Conservation (phyloP, 1,140 invertebrate species). For the Eumeta japonica region DNA sequence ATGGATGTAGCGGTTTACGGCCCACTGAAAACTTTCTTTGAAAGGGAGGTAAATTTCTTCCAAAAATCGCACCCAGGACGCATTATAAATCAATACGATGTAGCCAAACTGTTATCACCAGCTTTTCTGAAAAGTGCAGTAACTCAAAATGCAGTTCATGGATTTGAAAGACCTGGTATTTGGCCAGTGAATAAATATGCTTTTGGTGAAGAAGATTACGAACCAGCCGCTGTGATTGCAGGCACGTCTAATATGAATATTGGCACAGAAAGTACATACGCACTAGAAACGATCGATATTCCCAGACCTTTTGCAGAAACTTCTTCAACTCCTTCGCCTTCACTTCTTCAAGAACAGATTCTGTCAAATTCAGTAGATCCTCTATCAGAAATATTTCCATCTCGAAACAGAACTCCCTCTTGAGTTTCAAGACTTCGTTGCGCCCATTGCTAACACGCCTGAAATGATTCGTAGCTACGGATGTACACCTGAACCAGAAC, state of each 20-base stretch:
- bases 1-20: slow-evolving; percentile 25
- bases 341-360: slow-evolving; percentile 15
- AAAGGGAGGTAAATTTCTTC: slow-evolving; percentile 18
- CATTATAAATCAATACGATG: slow-evolving; percentile 16
- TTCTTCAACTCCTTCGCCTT: slow-evolving; percentile 16
- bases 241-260: slow-evolving; percentile 43
- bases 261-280: slow-evolving; percentile 10
- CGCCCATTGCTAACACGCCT: slow-evolving; percentile 16
- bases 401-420: slow-evolving; percentile 14
- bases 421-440: slow-evolving; percentile 15
- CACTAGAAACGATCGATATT: slow-evolving; percentile 44
- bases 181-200: slow-evolving; percentile 24
- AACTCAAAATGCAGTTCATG: slow-evolving; percentile 24
- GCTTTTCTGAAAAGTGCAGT: slow-evolving; percentile 25
- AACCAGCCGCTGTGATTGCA: slow-evolving; percentile 23
- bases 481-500: slow-evolving; percentile 16
- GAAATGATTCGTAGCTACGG: slow-evolving; percentile 13
- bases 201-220: slow-evolving; percentile 17
- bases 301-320: slow-evolving; percentile 36
- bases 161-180: slow-evolving; percentile 25
- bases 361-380: slow-evolving; percentile 18
- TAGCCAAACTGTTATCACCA: slow-evolving; percentile 21
- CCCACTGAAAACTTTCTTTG: slow-evolving; percentile 28
- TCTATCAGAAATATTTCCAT: slow-evolving; percentile 19
- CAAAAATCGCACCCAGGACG: slow-evolving; percentile 18